phyloP scores from a whole-genome alignment of 2,797 vertebrate genomes.

The Halcyon smyrnensis region DNA sequence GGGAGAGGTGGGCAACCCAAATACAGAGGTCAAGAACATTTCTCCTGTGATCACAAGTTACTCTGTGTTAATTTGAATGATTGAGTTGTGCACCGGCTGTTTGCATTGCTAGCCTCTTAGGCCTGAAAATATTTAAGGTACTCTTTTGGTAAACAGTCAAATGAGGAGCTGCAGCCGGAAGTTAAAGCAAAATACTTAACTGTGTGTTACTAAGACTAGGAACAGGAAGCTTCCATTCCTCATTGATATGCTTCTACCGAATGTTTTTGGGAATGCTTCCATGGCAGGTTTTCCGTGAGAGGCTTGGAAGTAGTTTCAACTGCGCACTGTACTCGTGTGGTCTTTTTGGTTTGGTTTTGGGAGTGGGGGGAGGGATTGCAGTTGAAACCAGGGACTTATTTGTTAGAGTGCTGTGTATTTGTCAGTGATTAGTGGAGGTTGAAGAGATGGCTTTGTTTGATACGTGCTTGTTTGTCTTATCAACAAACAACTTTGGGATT shows the following conservation, averaged over 20 bases:
- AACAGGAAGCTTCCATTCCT: background rate
- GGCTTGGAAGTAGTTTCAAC: background rate
- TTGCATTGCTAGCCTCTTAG: background rate
- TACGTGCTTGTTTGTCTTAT: background rate
- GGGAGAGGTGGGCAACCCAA: background rate
- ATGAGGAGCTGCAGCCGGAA: background rate
- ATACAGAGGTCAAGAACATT: background rate
- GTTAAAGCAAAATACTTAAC: background rate
- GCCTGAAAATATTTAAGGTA: background rate
- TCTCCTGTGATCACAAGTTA: background rate
- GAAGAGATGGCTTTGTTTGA: background rate
- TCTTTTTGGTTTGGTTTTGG: no score
- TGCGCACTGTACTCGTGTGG: background rate
- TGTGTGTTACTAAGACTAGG: background rate
- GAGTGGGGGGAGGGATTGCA: background rate
- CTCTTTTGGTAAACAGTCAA: background rate
- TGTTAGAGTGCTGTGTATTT: background rate
- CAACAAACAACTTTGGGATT: background rate
- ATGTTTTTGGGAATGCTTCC: background rate
- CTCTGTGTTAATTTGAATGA: background rate
- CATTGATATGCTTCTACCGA: background rate
- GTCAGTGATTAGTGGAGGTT: background rate
- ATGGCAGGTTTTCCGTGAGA: no score
- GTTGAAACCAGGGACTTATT: background rate
- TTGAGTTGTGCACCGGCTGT: background rate